These are phyloP conservation scores for Amiota mariae DNA, from an alignment of 2,888 invertebrate genomes.

Conservation along the genomic window DNA sequence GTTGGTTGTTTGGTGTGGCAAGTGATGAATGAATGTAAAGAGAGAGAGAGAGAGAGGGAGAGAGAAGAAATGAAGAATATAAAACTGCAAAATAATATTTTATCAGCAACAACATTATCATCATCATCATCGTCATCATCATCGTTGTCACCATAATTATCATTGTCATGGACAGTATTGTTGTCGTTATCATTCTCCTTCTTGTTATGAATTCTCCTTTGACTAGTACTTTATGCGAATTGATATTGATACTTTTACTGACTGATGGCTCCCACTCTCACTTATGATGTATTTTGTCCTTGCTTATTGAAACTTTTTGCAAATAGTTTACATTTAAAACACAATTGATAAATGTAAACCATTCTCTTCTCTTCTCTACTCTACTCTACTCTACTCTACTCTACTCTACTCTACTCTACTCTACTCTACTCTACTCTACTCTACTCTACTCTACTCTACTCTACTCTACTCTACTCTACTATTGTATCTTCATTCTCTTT, in stretches of 20 bases:
- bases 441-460: background rate
- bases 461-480: background rate
- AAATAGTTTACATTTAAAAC: background rate
- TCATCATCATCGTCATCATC: background rate
- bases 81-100: background rate
- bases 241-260: background rate
- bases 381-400: background rate
- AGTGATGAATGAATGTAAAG: too few relatives aligned
- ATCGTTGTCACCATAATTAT: background rate
- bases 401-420: background rate
- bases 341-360: background rate
- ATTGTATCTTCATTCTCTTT: slow-evolving; percentile 6
- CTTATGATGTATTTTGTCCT: too few relatives aligned
- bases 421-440: background rate
- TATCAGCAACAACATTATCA: too few relatives aligned
- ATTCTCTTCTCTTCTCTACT: too few relatives aligned
- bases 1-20: too few relatives aligned
- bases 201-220: background rate
- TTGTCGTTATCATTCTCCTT: background rate
- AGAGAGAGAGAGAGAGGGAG: background rate
- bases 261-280: background rate
- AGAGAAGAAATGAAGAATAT: background rate
- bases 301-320: background rate
- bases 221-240: too few relatives aligned
- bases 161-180: background rate